Evolutionary conservation across 1,140 invertebrate genomes (phyloP).

Genomic region (Papilio polytes): DNA sequence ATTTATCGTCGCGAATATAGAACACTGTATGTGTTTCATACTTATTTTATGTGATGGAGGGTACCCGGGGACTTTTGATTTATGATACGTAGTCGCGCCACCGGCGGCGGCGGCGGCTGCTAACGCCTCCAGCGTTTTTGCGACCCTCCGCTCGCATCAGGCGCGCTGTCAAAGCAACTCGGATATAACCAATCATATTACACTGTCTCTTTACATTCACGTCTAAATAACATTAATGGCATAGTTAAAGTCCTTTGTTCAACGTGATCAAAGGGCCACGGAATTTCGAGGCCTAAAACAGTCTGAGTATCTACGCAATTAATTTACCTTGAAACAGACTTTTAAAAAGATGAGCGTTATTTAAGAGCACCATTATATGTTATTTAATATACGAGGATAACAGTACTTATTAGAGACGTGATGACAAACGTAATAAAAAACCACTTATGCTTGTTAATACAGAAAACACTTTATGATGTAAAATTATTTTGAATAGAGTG

Average conservation of each 20-base stretch:
- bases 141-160: conserved; percentile 61
- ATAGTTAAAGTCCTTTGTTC: conserved; percentile 29
- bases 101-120: conserved; percentile 68
- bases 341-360: neutral
- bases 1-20: conserved; percentile 43
- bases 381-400: neutral
- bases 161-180: conserved; percentile 36
- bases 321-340: conserved; percentile 10
- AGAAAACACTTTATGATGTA: neutral
- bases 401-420: neutral
- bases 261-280: conserved; percentile 28
- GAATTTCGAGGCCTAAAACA: conserved; percentile 2
- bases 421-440: neutral
- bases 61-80: conserved; percentile 76
- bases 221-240: conserved; percentile 32
- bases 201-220: conserved; percentile 32
- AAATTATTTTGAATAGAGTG: neutral
- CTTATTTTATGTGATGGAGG: conserved; percentile 47
- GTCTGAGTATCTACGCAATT: conserved; percentile 9
- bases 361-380: neutral
- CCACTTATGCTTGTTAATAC: neutral
- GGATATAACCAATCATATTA: conserved; percentile 39
- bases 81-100: conserved; percentile 72
- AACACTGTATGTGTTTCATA: conserved; percentile 55
- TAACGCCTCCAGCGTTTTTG: conserved; percentile 70